These are phyloP conservation scores for Leuciscus idus DNA, from an alignment of 2,113 vertebrate species.

Conservation along the genomic window DNA sequence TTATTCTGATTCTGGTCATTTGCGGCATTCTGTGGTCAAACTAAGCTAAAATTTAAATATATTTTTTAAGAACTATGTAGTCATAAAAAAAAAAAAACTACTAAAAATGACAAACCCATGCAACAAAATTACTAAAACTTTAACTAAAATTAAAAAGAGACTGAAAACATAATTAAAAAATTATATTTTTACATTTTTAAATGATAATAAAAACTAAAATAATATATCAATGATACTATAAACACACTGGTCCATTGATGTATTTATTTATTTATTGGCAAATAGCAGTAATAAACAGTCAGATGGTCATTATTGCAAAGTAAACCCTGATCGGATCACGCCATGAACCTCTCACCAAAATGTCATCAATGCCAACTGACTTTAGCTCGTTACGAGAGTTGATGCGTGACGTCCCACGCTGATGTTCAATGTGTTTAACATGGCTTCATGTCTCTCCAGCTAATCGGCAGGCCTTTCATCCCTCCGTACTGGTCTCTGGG, in stretches of 20 bases:
- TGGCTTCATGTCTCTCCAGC: slow-evolving; percentile 69
- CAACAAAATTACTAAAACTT: no score
- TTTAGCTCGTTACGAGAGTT: neutral
- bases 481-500: slow-evolving; percentile 94
- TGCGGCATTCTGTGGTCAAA: neutral
- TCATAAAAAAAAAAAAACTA: no score
- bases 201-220: no score
- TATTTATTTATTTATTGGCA: no score
- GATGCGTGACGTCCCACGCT: neutral
- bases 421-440: neutral
- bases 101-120: no score
- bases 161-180: no score
- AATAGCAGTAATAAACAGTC: no score
- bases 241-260: no score
- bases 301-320: neutral
- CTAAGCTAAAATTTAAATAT: neutral
- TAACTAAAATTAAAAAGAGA: no score
- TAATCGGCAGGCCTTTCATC: slow-evolving; percentile 85
- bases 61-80: no score
- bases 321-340: neutral
- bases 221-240: no score
- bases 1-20: neutral
- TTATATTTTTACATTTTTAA: no score
- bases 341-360: neutral
- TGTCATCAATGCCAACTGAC: neutral